Evolutionary conservation across 2,113 vertebrate species (phyloP), one percentile per base, ranked within the genome.

Genomic region (Entosphenus tridentatus): DNA sequence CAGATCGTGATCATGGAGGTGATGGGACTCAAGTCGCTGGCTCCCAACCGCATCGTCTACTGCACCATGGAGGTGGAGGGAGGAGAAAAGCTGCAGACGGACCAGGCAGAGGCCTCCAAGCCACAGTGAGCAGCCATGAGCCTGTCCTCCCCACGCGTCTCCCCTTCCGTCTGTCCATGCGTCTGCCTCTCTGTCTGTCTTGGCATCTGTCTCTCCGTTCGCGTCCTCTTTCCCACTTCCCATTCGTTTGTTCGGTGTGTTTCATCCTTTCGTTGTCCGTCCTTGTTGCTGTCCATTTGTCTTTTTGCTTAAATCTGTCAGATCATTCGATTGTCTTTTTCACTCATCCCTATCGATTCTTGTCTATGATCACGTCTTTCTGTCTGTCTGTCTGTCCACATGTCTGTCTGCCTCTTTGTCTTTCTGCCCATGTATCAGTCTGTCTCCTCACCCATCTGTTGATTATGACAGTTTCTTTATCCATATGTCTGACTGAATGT

Each of bases 1-100:
- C 76, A 98, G 93, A 90, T 98, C 72, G 93, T 98, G 73, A 96
- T 98, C 73, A 86, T 95, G 86, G 93, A 98, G 74, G 93, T 98
- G 11, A 87, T 93, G 72, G 90, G 93, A 55, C 80, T 98, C 71
- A 95, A 86, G 79, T 98, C 93, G 0, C 78, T 98, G 74, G 89
- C 93, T 68, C 86, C 90, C n/a, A 98, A 96, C 77, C 86, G 93
- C 69, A 92, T 98, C 2, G 93, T 98, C 1, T 98, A 98, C 75
- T 98, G 93, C 75, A 98, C 93, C 6, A 98, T 98, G 93, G 93
- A 98, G 73, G 93, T 98, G 0, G 93, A 98, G 77, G 93, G 93
- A 6, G 93, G 93, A 58, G 89, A 96, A 76, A 96, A 98, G 13
- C 83, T 98, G 11, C 93, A 98, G 76, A 98, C 93, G 0, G 93